Base-by-base conservation (phyloP, 2,113 vertebrate genomes). In the Oostethus manadensis region DNA sequence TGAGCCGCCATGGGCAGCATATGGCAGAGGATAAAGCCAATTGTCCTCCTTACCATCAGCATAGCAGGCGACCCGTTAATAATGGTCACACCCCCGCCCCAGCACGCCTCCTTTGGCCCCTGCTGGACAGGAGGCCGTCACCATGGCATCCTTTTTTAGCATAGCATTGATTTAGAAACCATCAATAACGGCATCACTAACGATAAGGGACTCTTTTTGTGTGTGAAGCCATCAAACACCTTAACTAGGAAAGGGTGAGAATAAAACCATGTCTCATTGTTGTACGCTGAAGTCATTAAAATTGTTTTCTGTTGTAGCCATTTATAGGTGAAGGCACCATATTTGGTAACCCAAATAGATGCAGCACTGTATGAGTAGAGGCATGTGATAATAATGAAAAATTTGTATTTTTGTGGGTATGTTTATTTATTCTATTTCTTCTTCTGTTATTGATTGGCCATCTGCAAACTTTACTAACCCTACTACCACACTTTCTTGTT, bases 11-110 rank as follows among this genome's bases (percentile, higher is more conserved):
- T 66, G 82, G 81, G 87, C 77, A 91, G 86, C 91, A 90, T 91
- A 87, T 89, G 90, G 89, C 79, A 84, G 74, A 82, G 78, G 88
- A 87, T 88, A 88, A 88, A 91, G 86, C 88, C 87, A 91, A 92
- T 86, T 93, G 84, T 84, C 88, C 85, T 89, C 87, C 87, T 80
- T 84, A 88, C 86, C 86, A 82, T 70, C 62, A 79, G 81, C 86
- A 81, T 84, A 86, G 84, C 82, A 86, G 83, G 84, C 80, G 85
- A 88, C 86, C 82, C 83, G 75, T 81, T 86, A 85, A 87, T 87
- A 88, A 86, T 83, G 77, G 85, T 86, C 75, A 84, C 85, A 86
- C 79, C 79, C 85, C 80, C 78, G 59, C 80, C 77, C 71, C 83
- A 81, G 75, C 76, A 87, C 82, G 78, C 83, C 83, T 83, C 78